A percentile compares a stretch with the other conserved stretches of the same genome.
Evolutionary conservation across 1,140 invertebrate genomes (phyloP).

Genomic region (Heliconius congener): DNA sequence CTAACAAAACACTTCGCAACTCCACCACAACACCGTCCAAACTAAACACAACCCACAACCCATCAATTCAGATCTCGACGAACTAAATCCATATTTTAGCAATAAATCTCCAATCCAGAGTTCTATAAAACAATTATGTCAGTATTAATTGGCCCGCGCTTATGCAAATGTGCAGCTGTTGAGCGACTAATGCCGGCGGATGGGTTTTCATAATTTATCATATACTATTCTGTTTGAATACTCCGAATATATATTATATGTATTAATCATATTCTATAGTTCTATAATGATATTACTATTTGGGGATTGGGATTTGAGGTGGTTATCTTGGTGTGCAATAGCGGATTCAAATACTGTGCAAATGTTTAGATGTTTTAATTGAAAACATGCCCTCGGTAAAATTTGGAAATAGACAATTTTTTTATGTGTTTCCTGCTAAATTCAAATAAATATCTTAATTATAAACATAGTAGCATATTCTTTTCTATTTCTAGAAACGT

Average conservation of each 20-base stretch:
- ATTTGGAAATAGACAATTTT: no score
- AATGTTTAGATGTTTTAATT: no score
- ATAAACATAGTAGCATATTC: no score
- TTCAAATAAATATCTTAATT: no score
- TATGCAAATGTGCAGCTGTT: slow-evolving; percentile 34
- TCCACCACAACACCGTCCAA: background rate
- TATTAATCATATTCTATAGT: background rate
- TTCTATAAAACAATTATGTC: slow-evolving; percentile 42
- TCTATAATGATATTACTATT: background rate
- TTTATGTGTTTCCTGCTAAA: no score
- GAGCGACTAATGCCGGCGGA: slow-evolving; percentile 36
- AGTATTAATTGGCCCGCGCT: slow-evolving; percentile 40
- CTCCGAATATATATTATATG: background rate
- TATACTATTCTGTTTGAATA: background rate
- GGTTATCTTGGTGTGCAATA: no score
- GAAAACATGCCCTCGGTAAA: no score
- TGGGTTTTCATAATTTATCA: slow-evolving; percentile 25
- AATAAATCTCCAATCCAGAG: slow-evolving; percentile 11
- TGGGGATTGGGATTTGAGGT: background rate
- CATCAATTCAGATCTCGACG: background rate
- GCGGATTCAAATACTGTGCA: no score
- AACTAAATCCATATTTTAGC: slow-evolving; percentile 18
- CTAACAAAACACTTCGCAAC: no score
- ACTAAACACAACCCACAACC: background rate
- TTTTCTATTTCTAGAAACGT: no score